A percentile compares a stretch with the other conserved stretches of the same genome.
Conservation (phyloP, 2,113 vertebrate species). For the Rutilus rutilus region DNA sequence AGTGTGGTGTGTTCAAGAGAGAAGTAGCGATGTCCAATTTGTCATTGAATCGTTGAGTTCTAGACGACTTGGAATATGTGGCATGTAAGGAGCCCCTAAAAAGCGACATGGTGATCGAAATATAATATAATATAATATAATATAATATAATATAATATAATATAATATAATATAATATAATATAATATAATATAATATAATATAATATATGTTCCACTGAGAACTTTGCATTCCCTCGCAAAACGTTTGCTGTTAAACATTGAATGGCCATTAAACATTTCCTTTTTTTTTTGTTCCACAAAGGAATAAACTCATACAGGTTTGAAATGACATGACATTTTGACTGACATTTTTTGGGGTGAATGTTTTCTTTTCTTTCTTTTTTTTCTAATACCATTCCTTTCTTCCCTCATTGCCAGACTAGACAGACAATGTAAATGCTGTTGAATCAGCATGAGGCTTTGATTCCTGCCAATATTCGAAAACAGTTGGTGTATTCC, state of each 20-base stretch:
- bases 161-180: no score
- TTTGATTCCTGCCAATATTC: conserved; percentile 46
- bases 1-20: background rate
- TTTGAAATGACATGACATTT: background rate
- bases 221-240: no score
- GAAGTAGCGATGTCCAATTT: background rate
- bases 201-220: no score
- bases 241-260: no score
- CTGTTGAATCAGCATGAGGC: conserved; percentile 63
- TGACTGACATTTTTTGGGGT: background rate
- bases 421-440: conserved; percentile 67
- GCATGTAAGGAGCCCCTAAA: no score
- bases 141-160: no score
- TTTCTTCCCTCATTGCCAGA: conserved; percentile 62
- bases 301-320: background rate
- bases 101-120: no score
- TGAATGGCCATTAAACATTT: background rate
- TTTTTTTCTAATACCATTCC: background rate
- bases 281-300: background rate
- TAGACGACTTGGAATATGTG: background rate
- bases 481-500: conserved; percentile 56
- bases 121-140: no score
- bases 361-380: background rate
- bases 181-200: no score
- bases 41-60: background rate